Evolutionary conservation across 2,797 vertebrate genomes (phyloP), one percentile per base, ranked within the genome.

Genomic region (Chelon labrosus): DNA sequence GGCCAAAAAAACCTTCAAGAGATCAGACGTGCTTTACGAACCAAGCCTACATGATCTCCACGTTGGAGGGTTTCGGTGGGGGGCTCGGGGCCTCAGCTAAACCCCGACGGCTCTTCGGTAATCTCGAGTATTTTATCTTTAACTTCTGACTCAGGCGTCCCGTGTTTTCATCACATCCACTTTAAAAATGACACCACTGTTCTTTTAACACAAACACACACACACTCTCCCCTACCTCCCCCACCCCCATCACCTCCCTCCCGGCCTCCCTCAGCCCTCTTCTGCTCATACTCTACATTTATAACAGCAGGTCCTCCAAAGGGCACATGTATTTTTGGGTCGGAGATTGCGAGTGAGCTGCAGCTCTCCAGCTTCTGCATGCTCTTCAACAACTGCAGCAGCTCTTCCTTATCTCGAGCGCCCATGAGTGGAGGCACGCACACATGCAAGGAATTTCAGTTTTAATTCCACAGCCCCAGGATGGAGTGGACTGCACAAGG

Each of bases 301-400:
- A 58, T 68, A 44, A 71, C 50, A 46, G 78, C 82, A 71, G 74
- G 76, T 85, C 85, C 73, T 86, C 82, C 86, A 93, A 93, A 93
- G 89, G 91, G 60, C 87, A 88, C 51, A 16, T 81, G 77, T 94
- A 93, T 94, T 94, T 94, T 89, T 85, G 91, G 88, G 52, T 81
- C 52, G 57, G 70, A 35, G 71, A 80, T 85, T 72, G 73, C 5
- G 81, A 72, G 71, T 37, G 62, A 71, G 81, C 79, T 70, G 63
- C 38, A 53, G 60, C 52, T 61, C 67, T 82, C 60, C 46, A 39
- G 47, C 64, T 58, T 37, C 69, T 69, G 38, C 27, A 35, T 46
- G 19, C 22, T 46, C 19, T 3, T 2, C 6, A 41, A 3, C 51
- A 19, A 19, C 49, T 27, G 50, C 49, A 37, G 35, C 49, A n/a